phyloP scores from a whole-genome alignment of 2,888 invertebrate genomes.

The Dasysyrphus tricinctus region DNA sequence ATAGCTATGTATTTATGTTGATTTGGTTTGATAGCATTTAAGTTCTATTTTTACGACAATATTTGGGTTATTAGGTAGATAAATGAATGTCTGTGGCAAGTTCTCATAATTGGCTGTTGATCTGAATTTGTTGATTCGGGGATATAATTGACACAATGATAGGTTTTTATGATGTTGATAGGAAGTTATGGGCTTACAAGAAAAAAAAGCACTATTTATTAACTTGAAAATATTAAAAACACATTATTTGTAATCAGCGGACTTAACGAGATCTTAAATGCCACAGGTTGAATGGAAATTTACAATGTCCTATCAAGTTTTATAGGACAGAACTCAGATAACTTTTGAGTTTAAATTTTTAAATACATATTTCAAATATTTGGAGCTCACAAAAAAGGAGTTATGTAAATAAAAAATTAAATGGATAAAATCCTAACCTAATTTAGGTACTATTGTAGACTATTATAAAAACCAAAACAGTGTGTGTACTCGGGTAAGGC shows the following conservation, averaged over 20 bases:
- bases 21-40: constrained; percentile 60
- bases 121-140: constrained; percentile 33
- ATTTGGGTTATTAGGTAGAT: constrained; percentile 60
- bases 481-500: too few species aligned
- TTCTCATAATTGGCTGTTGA: constrained; percentile 37
- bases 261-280: constrained; percentile 1
- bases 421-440: too few species aligned
- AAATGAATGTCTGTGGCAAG: constrained; percentile 40
- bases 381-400: too few species aligned
- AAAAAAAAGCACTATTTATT: background rate
- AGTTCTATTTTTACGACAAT: constrained; percentile 47
- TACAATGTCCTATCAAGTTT: background rate
- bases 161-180: constrained; percentile 35
- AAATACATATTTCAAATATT: too few species aligned
- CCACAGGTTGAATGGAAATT: background rate
- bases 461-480: too few species aligned
- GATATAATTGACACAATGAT: constrained; percentile 34
- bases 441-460: too few species aligned
- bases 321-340: too few species aligned
- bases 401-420: too few species aligned
- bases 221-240: background rate
- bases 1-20: constrained; percentile 35
- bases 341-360: too few species aligned
- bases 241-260: constrained; percentile 17
- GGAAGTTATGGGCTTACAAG: constrained; percentile 36